phyloP scores from a whole-genome alignment of 2,113 vertebrate genomes.

The Megaleporinus macrocephalus region DNA sequence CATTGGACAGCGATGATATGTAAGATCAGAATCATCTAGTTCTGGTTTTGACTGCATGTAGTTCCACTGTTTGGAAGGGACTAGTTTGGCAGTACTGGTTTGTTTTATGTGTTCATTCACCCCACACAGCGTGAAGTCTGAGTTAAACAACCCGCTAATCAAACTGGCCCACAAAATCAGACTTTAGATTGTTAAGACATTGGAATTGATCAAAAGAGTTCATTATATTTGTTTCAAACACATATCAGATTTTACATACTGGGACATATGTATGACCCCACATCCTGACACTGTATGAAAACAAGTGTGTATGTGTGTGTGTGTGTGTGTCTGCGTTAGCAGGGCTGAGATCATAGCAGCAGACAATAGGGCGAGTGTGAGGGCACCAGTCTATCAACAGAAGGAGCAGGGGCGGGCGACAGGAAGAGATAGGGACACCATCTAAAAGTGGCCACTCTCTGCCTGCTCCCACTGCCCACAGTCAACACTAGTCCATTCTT shows the following conservation, averaged over 20 bases:
- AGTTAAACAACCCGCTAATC: too few species aligned
- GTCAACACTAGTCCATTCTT: constrained; percentile 36
- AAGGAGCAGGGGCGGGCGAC: constrained; percentile 68
- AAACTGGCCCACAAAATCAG: too few species aligned
- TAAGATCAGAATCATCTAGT: too few species aligned
- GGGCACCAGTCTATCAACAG: constrained; percentile 62
- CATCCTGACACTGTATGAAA: neutral
- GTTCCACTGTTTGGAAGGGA: too few species aligned
- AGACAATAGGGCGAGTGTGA: constrained; percentile 77
- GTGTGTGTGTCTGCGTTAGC: constrained; percentile 46
- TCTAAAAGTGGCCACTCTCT: constrained; percentile 43
- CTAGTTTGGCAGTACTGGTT: too few species aligned
- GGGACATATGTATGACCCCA: neutral
- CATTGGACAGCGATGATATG: too few species aligned
- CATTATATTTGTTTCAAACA: neutral
- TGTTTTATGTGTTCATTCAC: too few species aligned
- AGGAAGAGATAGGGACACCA: constrained; percentile 50
- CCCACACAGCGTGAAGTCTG: too few species aligned
- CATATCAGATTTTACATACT: neutral
- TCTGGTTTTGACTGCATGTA: too few species aligned
- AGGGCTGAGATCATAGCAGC: constrained; percentile 76
- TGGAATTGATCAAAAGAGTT: too few species aligned
- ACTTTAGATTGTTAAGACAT: too few species aligned
- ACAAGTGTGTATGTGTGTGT: neutral
- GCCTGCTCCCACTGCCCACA: constrained; percentile 23